These are phyloP conservation scores for Acanthisitta chloris DNA, from an alignment of 2,113 vertebrate genomes.

Conservation along the genomic window DNA sequence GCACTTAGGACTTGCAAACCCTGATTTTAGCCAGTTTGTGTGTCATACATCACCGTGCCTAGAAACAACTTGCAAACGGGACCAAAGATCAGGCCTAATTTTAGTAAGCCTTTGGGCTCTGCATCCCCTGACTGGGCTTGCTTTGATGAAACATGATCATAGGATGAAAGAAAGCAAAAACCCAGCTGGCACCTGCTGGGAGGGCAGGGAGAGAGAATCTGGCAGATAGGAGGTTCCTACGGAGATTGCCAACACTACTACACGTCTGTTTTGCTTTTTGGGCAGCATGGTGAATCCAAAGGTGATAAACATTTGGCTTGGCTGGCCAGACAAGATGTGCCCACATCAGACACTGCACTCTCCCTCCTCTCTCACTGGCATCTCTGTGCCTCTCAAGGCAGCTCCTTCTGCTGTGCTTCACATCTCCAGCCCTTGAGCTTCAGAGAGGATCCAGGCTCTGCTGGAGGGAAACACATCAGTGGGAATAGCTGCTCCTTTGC, in stretches of 20 bases:
- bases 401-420: neutral
- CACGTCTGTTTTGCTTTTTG: constrained; percentile 30
- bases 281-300: neutral
- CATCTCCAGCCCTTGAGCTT: neutral
- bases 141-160: constrained; percentile 13
- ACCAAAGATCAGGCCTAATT: constrained; percentile 63
- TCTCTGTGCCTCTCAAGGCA: neutral
- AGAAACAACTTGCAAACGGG: neutral
- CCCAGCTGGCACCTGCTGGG: constrained; percentile 49
- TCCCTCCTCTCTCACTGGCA: neutral
- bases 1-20: constrained; percentile 53
- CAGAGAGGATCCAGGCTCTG: neutral
- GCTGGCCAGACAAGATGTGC: neutral
- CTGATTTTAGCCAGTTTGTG: neutral
- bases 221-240: constrained; percentile 44
- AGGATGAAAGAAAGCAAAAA: constrained; percentile 46
- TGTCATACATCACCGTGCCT: neutral
- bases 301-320: constrained; percentile 39
- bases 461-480: neutral
- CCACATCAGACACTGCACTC: neutral
- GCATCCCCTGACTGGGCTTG: neutral
- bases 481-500: neutral
- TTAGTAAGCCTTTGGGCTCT: constrained; percentile 41
- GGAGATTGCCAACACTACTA: constrained; percentile 50
- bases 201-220: constrained; percentile 41